Percentiles rank a stretch among this genome's conserved stretches.
Conservation (phyloP, 2,113 vertebrate species). For the Tetrao urogallus region DNA sequence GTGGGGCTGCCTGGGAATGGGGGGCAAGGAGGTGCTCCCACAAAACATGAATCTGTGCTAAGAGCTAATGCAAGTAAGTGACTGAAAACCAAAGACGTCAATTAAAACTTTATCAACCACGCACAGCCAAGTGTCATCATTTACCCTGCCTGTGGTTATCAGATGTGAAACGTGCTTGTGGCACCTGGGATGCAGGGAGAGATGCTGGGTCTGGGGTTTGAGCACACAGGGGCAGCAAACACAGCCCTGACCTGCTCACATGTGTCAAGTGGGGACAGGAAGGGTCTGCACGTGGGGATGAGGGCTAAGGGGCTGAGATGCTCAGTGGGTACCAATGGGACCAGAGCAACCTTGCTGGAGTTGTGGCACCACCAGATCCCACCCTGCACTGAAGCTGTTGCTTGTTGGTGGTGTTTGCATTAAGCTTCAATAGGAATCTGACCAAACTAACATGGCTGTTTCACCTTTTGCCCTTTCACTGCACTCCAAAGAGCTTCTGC, state of each 20-base stretch:
- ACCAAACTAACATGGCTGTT: background rate
- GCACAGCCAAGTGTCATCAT: background rate
- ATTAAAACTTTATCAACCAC: background rate
- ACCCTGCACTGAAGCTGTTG: background rate
- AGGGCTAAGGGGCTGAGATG: accelerated
- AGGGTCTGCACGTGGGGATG: accelerated
- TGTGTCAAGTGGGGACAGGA: accelerated
- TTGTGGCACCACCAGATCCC: background rate
- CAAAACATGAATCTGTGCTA: background rate
- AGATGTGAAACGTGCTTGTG: accelerated
- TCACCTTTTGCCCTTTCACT: background rate
- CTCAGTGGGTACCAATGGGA: accelerated
- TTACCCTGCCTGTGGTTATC: background rate
- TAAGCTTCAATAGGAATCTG: background rate
- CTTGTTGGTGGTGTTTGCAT: background rate
- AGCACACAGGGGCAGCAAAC: background rate
- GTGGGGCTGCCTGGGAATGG: background rate
- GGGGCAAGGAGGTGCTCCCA: background rate
- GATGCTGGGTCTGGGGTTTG: background rate
- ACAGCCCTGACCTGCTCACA: background rate
- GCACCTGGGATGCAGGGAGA: accelerated
- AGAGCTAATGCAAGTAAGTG: background rate
- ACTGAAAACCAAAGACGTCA: background rate
- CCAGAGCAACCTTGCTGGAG: background rate
- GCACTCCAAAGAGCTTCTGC: too few relatives aligned